Evolutionary conservation across 1,140 invertebrate species (phyloP), one percentile per base, ranked within the genome.

Genomic region (Apolygus lucorum): DNA sequence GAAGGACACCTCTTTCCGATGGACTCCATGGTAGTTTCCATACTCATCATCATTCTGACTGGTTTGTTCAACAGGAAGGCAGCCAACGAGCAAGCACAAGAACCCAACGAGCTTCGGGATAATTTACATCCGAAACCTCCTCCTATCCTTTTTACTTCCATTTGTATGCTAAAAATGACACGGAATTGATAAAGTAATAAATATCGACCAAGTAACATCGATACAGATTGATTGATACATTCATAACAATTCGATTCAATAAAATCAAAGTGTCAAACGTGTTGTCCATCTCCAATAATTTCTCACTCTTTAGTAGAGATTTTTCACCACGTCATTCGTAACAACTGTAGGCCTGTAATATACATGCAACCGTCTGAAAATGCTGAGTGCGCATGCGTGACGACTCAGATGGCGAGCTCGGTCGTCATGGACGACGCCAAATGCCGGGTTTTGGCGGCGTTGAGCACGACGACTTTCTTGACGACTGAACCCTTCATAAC

Each of bases 81-180:
- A 0, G 83, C 87, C 0, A 90, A 72, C 0, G 87, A 85, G 68
- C 85, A 86, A 0, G 86, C 85, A 13, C 82, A 81, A 0, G 85
- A 80, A 1, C 83, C 76, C 29, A 82, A 76, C 0, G 78, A 77
- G 8, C 80, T 77, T 2, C 87, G 80, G 1, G 83, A 82, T 52
- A 86, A 83, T 77, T 91, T 88, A 34, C 82, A 81, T 14, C 88
- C 90, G 69, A 89, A 92, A 1, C 79, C 88, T 25, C 90, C 90
- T 0, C 90, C 90, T 0, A 90, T 67, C 63, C 90, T 81, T 68
- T 84, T 81, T 0, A 88, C 83, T 73, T 82, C 80, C 0, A 90
- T 76, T 59, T 87, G 82, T 21, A 90, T 81, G 68, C 87, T 88
- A 72, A 13, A 78, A 63, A 27, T 63, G 2, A 26, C n/a, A n/a